These are phyloP conservation scores for Aplysina aerophoba DNA, from an alignment of 37 sponge, comb jelly and placozoan genomes.

Conservation along the genomic window DNA sequence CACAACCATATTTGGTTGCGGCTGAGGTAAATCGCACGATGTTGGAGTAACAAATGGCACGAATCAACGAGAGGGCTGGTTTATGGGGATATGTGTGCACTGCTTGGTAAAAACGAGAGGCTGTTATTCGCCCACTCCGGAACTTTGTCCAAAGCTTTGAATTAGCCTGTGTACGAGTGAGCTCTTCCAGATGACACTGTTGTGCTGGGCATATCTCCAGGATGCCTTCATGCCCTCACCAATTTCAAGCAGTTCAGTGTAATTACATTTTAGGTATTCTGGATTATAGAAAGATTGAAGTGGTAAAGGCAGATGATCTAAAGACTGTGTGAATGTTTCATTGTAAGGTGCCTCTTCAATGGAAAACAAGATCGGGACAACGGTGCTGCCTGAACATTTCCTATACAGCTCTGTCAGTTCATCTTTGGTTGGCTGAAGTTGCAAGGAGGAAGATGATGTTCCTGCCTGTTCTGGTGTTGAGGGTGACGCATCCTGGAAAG, in stretches of 20 bases:
- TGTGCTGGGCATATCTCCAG: conserved; percentile 18
- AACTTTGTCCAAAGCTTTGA: conserved; percentile 41
- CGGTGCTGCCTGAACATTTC: conserved; percentile 10
- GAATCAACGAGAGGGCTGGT: conserved; percentile 41
- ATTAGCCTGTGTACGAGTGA: conserved; percentile 39
- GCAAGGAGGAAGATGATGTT: neutral
- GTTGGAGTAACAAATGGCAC: conserved; percentile 34
- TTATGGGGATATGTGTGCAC: conserved; percentile 39
- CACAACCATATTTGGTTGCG: conserved; percentile 39
- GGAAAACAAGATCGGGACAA: conserved; percentile 3
- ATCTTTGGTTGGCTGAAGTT: conserved; percentile 4
- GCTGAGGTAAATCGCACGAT: conserved; percentile 3
- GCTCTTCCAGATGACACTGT: conserved; percentile 36
- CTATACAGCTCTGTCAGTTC: neutral
- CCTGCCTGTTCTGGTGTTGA: conserved; percentile 30
- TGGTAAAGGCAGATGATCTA: conserved; percentile 25
- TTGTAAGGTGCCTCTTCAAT: conserved; percentile 11
- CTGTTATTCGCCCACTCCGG: conserved; percentile 41
- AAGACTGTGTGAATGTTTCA: neutral
- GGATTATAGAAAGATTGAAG: conserved; percentile 39
- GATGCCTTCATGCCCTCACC: conserved; percentile 12
- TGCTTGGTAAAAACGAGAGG: conserved; percentile 31
- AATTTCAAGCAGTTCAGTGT: conserved; percentile 35
- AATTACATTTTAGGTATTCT: conserved; percentile 30
- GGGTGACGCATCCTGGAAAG: neutral